Percentiles rank a stretch among this genome's conserved stretches.
Evolutionary conservation across 2,113 vertebrate genomes (phyloP).

Genomic region (Hypanus sabinus): DNA sequence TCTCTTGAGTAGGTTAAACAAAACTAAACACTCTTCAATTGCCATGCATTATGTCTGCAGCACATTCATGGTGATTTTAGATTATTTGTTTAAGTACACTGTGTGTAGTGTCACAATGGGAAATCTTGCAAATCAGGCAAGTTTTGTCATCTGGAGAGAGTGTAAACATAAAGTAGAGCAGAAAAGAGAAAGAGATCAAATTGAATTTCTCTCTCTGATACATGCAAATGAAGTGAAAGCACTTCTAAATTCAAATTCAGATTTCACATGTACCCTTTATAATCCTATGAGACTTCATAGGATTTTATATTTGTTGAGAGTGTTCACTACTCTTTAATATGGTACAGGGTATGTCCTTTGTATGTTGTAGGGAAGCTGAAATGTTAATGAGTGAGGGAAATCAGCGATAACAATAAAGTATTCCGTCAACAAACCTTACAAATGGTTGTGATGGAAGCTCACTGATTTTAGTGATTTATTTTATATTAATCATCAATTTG

Average conservation of each 20-base stretch:
- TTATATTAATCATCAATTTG: not conserved
- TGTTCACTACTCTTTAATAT: not conserved
- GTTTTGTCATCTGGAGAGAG: conserved; percentile 18
- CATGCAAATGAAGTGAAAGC: not conserved
- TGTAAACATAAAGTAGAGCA: conserved; percentile 6
- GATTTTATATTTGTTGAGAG: not conserved
- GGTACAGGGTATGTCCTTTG: not conserved
- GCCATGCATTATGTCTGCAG: too few relatives aligned
- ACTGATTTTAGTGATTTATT: not conserved
- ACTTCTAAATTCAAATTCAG: not conserved
- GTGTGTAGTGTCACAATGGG: not conserved
- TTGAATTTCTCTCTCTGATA: not conserved
- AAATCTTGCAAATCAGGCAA: not conserved
- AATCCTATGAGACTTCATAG: not conserved
- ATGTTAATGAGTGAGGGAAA: not conserved
- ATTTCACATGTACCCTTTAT: not conserved
- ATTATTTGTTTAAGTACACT: not conserved
- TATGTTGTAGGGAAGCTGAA: not conserved
- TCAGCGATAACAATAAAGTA: not conserved
- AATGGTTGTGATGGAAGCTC: not conserved
- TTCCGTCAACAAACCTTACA: not conserved
- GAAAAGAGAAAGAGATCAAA: not conserved
- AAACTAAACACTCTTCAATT: not conserved
- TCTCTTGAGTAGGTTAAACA: not conserved
- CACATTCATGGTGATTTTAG: not conserved